Evolutionary conservation across 2,888 invertebrate genomes (phyloP).

Genomic region (Hecatera dysodea): DNA sequence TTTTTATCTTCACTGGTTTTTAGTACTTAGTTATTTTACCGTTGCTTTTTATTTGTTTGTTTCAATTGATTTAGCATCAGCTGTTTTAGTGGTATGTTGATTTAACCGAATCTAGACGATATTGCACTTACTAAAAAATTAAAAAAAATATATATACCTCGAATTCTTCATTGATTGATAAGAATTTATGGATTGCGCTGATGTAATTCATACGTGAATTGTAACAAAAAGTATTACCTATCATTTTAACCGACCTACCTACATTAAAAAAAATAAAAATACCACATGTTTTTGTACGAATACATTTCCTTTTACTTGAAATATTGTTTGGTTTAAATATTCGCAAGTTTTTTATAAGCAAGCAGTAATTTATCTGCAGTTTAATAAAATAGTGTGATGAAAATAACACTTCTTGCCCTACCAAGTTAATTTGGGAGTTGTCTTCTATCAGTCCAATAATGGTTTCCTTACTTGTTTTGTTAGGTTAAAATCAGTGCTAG

Average conservation of each 20-base stretch:
- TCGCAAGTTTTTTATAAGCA: not conserved
- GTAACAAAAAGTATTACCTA: not conserved
- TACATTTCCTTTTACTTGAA: not conserved
- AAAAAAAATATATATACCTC: not conserved
- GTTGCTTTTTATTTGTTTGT: not conserved
- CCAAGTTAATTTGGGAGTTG: not conserved
- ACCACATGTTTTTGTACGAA: constrained; percentile 7
- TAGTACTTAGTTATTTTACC: not conserved
- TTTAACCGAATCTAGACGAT: not conserved
- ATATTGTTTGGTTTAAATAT: not conserved
- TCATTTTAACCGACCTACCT: not conserved
- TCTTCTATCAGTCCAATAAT: not conserved
- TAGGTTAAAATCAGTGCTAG: too few relatives aligned
- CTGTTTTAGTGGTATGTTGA: not conserved
- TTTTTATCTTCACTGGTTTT: constrained; percentile 21
- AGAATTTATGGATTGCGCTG: not conserved
- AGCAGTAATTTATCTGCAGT: not conserved
- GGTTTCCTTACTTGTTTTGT: too few relatives aligned
- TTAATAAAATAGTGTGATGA: not conserved
- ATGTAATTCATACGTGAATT: constrained; percentile 7
- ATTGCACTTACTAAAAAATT: not conserved
- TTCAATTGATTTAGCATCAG: not conserved
- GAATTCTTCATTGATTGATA: not conserved
- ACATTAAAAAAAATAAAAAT: not conserved
- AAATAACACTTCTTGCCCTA: not conserved